A percentile compares a stretch with the other conserved stretches of the same genome.
Evolutionary conservation across 1,140 invertebrate species (phyloP).

Genomic region (Drosophila ohnishii): DNA sequence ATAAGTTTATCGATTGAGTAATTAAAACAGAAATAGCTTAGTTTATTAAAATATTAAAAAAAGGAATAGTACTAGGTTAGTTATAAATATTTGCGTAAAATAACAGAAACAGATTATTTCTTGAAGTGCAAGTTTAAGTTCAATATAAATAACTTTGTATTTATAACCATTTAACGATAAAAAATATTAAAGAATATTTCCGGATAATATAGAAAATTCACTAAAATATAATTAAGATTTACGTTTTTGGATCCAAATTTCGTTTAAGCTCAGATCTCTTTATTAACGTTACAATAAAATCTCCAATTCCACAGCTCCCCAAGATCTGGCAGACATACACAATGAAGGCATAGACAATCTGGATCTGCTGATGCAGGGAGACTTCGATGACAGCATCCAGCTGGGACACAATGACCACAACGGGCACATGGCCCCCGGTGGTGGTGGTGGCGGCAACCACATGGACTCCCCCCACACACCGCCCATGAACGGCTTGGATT

Average conservation of each 20-base stretch:
- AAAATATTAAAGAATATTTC: background rate
- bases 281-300: background rate
- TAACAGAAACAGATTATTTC: background rate
- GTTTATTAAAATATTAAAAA: background rate
- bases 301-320: constrained; percentile 66
- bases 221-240: too few species aligned
- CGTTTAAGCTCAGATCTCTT: background rate
- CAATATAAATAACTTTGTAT: background rate
- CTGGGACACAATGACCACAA: constrained; percentile 35
- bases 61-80: background rate
- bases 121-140: constrained; percentile 1
- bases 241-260: background rate
- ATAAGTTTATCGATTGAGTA: background rate
- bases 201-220: background rate
- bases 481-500: constrained; percentile 59
- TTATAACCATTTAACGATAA: background rate
- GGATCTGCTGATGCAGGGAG: constrained; percentile 89
- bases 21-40: too few species aligned
- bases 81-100: background rate
- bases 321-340: constrained; percentile 91
- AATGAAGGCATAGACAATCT: constrained; percentile 91
- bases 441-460: constrained; percentile 30
- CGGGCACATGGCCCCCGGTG: constrained; percentile 14
- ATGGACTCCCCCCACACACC: constrained; percentile 70
- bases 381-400: constrained; percentile 48